Conservation (phyloP, 2,113 vertebrate species). For the Microtus oregoni region DNA sequence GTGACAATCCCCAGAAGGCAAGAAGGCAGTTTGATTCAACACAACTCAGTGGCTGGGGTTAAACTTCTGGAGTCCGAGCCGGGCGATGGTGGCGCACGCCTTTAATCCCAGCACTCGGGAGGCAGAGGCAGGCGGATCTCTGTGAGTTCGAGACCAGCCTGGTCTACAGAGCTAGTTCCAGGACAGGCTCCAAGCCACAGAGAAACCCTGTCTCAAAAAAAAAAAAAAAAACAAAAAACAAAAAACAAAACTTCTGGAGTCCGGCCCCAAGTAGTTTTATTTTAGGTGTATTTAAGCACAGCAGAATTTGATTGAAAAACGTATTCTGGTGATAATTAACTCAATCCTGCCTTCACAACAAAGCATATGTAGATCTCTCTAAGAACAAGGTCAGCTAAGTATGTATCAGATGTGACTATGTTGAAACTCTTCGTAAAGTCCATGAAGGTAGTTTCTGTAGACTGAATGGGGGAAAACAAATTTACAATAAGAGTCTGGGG, state of each 20-base stretch:
- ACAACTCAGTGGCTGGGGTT: not conserved
- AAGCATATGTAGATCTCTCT: not conserved
- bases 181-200: no score
- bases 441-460: not conserved
- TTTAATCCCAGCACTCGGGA: no score
- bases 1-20: no score
- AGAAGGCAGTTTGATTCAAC: not conserved
- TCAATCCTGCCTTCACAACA: not conserved
- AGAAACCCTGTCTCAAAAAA: no score
- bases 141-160: no score
- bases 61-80: no score
- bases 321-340: not conserved
- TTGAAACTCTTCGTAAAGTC: not conserved
- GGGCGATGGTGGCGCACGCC: no score
- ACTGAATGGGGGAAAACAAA: not conserved
- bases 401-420: not conserved
- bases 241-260: no score
- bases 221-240: no score
- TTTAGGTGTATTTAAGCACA: not conserved
- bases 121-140: no score
- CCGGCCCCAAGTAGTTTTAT: not conserved
- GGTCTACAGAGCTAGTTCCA: no score
- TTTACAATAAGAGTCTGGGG: not conserved
- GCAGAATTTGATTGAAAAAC: not conserved
- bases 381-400: not conserved